Evolutionary conservation across 2,113 vertebrate species (phyloP).

Genomic region (Zosterops japonicus): DNA sequence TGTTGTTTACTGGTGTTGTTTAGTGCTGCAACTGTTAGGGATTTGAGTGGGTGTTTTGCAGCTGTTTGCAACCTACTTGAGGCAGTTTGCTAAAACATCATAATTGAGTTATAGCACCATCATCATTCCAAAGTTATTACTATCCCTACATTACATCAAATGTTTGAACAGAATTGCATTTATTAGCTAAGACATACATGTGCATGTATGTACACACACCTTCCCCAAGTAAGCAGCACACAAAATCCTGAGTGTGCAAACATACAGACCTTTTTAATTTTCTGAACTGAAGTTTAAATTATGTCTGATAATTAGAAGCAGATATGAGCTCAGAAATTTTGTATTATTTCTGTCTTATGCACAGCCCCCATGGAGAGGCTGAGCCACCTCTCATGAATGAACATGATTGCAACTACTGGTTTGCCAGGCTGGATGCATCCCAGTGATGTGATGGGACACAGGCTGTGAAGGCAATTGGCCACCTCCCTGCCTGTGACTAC

Average conservation of each 20-base stretch:
- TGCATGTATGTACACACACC: neutral
- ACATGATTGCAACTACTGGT: neutral
- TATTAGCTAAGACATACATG: neutral
- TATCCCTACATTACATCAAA: conserved; percentile 52
- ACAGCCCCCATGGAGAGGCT: neutral
- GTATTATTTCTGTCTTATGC: neutral
- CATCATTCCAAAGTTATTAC: conserved; percentile 67
- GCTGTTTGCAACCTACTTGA: conserved; percentile 51
- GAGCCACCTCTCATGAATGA: neutral
- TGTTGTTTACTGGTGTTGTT: neutral
- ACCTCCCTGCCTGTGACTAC: neutral
- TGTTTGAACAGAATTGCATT: conserved; percentile 21
- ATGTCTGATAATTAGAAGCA: neutral
- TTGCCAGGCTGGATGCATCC: neutral
- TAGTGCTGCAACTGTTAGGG: neutral
- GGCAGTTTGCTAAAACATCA: conserved; percentile 67
- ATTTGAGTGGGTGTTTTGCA: conserved; percentile 30
- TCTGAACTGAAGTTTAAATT: neutral
- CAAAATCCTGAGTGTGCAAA: neutral
- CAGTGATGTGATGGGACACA: neutral
- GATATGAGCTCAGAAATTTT: neutral
- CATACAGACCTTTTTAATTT: neutral
- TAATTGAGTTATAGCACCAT: conserved; percentile 70
- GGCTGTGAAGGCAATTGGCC: neutral
- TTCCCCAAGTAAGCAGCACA: neutral